phyloP scores from a whole-genome alignment of 2,113 vertebrate genomes.

The Leiothrix lutea region DNA sequence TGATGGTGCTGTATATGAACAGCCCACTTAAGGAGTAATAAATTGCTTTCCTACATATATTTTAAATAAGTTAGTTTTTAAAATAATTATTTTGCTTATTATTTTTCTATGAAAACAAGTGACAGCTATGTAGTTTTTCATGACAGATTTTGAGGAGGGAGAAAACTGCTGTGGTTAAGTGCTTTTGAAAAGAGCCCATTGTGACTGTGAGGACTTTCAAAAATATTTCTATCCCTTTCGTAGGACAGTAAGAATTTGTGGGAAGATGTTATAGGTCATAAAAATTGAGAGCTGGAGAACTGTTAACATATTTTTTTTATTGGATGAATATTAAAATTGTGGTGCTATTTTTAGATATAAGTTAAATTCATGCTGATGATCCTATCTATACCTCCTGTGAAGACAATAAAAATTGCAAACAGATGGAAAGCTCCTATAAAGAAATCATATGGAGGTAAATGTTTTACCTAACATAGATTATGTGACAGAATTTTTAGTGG shows the following conservation, averaged over 20 bases:
- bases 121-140: neutral
- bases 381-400: neutral
- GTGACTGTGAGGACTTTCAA: neutral
- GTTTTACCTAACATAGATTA: neutral
- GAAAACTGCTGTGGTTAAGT: neutral
- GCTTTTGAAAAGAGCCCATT: neutral
- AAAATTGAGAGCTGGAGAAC: neutral
- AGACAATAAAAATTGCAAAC: neutral
- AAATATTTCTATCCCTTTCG: neutral
- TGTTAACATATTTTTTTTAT: neutral
- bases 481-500: neutral
- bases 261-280: neutral
- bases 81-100: neutral
- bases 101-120: conserved; percentile 3
- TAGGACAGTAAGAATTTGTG: neutral
- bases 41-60: neutral
- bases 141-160: neutral
- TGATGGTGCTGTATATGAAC: neutral
- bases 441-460: neutral
- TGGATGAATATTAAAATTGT: neutral
- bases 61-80: neutral
- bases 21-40: neutral
- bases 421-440: neutral
- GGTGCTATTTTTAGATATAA: neutral
- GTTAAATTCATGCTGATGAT: neutral